Evolutionary conservation across 2,888 invertebrate species (phyloP), one percentile per base, ranked within the genome.

Genomic region (Beris chalybata): DNA sequence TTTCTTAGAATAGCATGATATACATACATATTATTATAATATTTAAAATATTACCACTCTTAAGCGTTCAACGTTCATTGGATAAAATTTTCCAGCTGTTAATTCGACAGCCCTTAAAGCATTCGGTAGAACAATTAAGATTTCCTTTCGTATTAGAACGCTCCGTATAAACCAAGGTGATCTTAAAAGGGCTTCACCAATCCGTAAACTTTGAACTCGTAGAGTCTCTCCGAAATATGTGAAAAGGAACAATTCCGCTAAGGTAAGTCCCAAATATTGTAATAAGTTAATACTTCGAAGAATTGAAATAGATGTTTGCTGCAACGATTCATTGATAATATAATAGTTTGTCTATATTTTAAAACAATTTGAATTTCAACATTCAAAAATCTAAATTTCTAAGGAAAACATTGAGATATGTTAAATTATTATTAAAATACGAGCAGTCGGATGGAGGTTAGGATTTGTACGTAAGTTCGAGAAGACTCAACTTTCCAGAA

Each of bases 71-170:
- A 68, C 61, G 63, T 70, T 67, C 50, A 71, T 64, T n/a, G 65
- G 61, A 15, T 68, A 71, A 50, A 71, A 68, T 66, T 69, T 69
- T 3, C 69, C 68, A 15, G 66, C 69, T 0, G 70, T 70, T 15
- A 71, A 13, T 2, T 44, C 13, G 2, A 68, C 30, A 12, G 71
- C 69, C 45, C 52, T 44, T 3, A 48, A 13, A 9, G 65, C 52
- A 44, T 65, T 67, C 2, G 66, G 50, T 43, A 71, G 22, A 5
- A 71, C 58, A 15, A 71, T 69, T 12, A 57, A 45, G 4, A 67
- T 13, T 7, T 65, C 55, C 43, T 69, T 68, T 38, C 64, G 56
- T 47, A 71, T 47, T 6, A 31, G 22, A 7, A 11, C 31, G 5
- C 57, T 47, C 44, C 66, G 64, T 15, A 66, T 31, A 65, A 70